Base-by-base conservation (phyloP, 1,140 invertebrate genomes). In the Eurosta solidaginis region DNA sequence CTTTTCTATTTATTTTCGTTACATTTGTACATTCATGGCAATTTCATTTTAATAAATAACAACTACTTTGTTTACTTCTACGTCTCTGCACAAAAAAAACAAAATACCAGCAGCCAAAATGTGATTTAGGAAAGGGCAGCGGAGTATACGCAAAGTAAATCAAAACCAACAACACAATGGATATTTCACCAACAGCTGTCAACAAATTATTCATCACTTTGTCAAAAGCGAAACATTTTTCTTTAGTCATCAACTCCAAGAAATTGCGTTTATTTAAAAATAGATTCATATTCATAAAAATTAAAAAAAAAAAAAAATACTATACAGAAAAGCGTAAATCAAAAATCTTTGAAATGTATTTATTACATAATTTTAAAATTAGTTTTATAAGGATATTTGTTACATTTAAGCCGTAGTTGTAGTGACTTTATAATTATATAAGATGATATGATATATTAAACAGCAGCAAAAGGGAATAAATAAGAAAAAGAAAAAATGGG, bases 221-320 rank as follows among this genome's bases (percentile, higher is more conserved):
- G 22, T 54, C 52, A 14, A 17, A 3, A 47, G 45, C n/a, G 40
- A 68, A 40, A 6, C 2, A 20, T 40, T 54, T 54, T 20, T 68
- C 36, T 20, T 33, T 40, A 22, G 25, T 40, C 59, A 68, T 68
- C 33, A 9, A 40, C n/a, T 68, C 9, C 7, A 40, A 36, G n/a
- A 68, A 68, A 68, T 68, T 68, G 59, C 29, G 59, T 68, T 68
- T 68, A 68, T 68, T 68, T 68, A 68, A 68, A 68, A 40, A 9
- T 40, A 7, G 40, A 36, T n/a, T 7, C 36, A 68, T 1, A 47
- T 14, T 47, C n/a, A 40, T 4, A 22, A 68, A 68, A 36, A 36
- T 27, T 5, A 68, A 68, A 68, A 12, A 9, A 63, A 68, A 22
- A 22, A 68, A 40, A 20, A 63, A 63, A 27, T 36, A 40, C 29